Base-by-base conservation (phyloP, 2,113 vertebrate genomes). In the Rhinopomastus cyanomelas region DNA sequence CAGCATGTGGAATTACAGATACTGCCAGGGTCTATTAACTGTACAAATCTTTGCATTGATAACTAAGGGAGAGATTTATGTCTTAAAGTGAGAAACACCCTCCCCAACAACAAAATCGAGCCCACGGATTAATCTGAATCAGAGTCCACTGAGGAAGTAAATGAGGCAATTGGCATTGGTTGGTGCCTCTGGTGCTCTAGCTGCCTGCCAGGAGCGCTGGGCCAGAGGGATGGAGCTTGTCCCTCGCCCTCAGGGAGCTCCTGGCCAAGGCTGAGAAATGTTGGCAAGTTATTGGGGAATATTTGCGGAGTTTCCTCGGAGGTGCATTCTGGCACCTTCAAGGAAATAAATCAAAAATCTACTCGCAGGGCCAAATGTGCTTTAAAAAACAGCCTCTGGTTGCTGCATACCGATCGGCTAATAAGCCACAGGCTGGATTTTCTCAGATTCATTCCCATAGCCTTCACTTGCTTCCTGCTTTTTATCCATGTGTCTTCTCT, bases 41-140 rank as follows among this genome's bases (percentile, higher is more conserved):
- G n/a, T 48, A 92, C 65, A 94, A 80, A 84, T 89, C 88, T 90
- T 88, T 90, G 59, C 75, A 79, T 60, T 90, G 72, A 85, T 93
- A 95, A 94, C 81, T 85, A 93, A 83, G 46, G 53, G 69, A 77
- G 65, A 92, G 81, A 86, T 94, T 92, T 89, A 61, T 74, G 81
- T 36, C 81, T 84, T 76, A 65, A 88, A 94, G 75, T 81, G 87
- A 90, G 92, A 92, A 75, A 91, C 72, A 53, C 68, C 73, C 73
- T 66, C 72, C 88, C 52, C n/a, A 74, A 77, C 85, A 76, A 92
- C 72, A 88, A 94, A 78, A 91, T 25, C 42, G 57, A 80, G 88
- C 80, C 39, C 1, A 5, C 27, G 76, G 90, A 85, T 95, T 92
- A 87, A 78, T 94, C 89, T 88, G 39, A 84, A 78, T 82, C 52